phyloP scores from a whole-genome alignment of 2,113 vertebrate species.

The Mesitornis unicolor region DNA sequence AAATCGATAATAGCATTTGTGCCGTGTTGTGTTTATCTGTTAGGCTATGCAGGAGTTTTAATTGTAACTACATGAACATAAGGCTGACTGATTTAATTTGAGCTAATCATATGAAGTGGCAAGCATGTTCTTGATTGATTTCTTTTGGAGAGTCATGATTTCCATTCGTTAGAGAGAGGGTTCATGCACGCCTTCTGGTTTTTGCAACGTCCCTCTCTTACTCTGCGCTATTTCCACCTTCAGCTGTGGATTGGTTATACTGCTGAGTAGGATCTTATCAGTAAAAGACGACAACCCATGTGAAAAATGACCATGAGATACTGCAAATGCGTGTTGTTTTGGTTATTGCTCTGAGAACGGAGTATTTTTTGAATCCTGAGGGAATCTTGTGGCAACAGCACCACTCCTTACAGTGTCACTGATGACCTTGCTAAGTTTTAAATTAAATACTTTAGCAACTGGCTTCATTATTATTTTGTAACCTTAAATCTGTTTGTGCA shows the following conservation, averaged over 20 bases:
- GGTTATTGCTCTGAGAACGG: neutral
- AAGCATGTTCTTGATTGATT: neutral
- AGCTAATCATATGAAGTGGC: neutral
- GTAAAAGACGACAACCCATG: accelerated
- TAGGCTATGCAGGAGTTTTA: neutral
- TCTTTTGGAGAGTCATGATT: neutral
- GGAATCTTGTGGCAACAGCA: neutral
- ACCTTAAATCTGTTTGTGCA: neutral
- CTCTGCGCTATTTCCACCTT: neutral
- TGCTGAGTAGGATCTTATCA: neutral
- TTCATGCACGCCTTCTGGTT: neutral
- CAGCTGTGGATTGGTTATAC: neutral
- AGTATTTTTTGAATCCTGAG: neutral
- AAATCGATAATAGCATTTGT: neutral
- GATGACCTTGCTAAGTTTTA: neutral
- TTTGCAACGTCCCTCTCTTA: neutral
- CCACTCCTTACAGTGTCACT: neutral
- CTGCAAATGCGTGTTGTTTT: neutral
- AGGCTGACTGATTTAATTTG: neutral
- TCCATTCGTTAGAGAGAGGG: neutral
- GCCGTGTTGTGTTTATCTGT: accelerated
- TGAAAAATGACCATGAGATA: neutral
- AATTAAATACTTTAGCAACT: neutral
- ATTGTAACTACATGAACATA: neutral
- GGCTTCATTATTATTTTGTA: neutral